Base-by-base conservation (phyloP, 1,140 invertebrate species). In the Drosophila willistoni region DNA sequence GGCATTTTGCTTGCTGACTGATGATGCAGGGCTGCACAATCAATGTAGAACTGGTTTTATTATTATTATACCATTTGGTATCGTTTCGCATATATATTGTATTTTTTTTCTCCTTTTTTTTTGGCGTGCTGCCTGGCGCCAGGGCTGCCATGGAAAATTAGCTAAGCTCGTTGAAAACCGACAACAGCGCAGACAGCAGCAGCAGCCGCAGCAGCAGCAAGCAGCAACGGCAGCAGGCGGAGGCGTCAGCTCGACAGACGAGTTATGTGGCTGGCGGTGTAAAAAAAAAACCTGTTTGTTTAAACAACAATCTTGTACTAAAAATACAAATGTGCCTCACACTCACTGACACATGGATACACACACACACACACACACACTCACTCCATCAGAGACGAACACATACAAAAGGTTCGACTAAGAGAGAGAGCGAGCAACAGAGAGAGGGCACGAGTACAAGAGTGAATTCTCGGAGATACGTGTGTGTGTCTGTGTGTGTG, bases 261-360 rank as follows among this genome's bases (percentile, higher is more conserved):
- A 86, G 83, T 86, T 87, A 86, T 86, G 85, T 84, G 73, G 81
- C 77, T 79, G 83, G 80, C 82, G 83, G 83, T 80, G 83, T 86
- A 84, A 87, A 86, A 86, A 86, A 77, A 84, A 86, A 86, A 86
- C 83, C 83, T 86, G 83, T 86, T 86, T 86, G 83, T 86, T 86
- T 86, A 86, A 86, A 86, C 83, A 86, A 86, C 83, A 86, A 87
- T 86, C 85, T 86, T 86, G 84, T 83, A 86, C 83, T 82, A 86
- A 86, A 86, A 86, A 86, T 86, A 86, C 79, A 87, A 79, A 77
- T 78, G 76, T 72, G 71, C 42, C 83, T 51, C 54, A 68, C 68
- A 60, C 71, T 68, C 57, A 81, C 64, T 65, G 55, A 72, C 51
- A 63, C 54, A 73, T 61, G 10, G 7, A 61, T 34, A 68, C 68